A percentile compares a stretch with the other conserved stretches of the same genome.
phyloP scores from a whole-genome alignment of 2,113 vertebrate genomes.

The Panthera tigris region DNA sequence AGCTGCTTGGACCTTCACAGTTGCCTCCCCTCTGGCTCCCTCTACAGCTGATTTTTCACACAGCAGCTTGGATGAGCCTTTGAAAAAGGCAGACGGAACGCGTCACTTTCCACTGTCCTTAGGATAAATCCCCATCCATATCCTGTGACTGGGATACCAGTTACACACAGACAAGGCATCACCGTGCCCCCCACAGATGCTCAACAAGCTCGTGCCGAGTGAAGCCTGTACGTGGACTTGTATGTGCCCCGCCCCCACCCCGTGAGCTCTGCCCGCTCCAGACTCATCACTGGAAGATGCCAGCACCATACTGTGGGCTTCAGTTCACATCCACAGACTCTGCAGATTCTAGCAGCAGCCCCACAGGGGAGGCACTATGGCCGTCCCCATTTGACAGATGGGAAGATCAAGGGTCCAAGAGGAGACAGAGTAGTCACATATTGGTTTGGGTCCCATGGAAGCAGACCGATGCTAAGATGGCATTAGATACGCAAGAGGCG shows the following conservation, averaged over 20 bases:
- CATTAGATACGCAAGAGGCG: too few relatives aligned
- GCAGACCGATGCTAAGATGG: neutral
- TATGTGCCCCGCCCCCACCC: neutral
- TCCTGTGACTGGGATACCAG: neutral
- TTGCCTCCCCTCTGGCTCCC: neutral
- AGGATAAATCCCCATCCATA: neutral
- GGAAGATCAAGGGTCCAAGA: neutral
- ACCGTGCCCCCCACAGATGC: neutral
- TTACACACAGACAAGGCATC: too few relatives aligned
- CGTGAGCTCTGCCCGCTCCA: neutral
- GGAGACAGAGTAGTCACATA: too few relatives aligned
- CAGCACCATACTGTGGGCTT: neutral
- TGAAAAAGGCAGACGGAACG: neutral
- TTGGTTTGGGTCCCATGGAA: neutral
- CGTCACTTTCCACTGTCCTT: neutral
- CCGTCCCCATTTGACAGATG: neutral
- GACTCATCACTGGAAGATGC: neutral
- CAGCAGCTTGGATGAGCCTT: neutral
- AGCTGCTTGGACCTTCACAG: fast-evolving
- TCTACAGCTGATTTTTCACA: neutral
- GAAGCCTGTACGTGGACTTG: neutral
- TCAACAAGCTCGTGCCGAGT: neutral
- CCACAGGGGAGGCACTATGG: neutral
- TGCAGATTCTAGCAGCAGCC: neutral
- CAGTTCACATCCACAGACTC: neutral